Evolutionary conservation across 92 coral and sea anemone species (phyloP).

Genomic region (Phenganax subtilis): DNA sequence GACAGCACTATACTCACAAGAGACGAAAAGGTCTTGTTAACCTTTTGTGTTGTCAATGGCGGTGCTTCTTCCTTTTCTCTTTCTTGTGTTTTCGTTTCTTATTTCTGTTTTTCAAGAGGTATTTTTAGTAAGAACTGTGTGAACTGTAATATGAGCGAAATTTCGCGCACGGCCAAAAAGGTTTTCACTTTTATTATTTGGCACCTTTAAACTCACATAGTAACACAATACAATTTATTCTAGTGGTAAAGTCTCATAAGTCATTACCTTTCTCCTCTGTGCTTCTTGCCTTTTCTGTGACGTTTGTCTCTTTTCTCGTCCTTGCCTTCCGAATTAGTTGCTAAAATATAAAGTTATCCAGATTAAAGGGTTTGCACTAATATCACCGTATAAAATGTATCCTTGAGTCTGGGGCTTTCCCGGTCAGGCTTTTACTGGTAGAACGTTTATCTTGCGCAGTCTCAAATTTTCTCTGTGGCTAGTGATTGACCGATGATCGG

Average conservation of each 20-base stretch:
- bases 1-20: too few relatives aligned
- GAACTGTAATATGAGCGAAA: background rate
- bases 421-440: too few relatives aligned
- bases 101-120: conserved; percentile 39
- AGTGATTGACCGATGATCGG: too few relatives aligned
- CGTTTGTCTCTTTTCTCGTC: background rate
- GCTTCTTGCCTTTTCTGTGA: conserved; percentile 37
- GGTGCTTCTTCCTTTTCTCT: conserved; percentile 47
- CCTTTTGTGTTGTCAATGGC: background rate
- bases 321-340: conserved; percentile 11
- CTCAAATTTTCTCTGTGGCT: too few relatives aligned
- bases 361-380: background rate
- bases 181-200: background rate
- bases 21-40: too few relatives aligned
- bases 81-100: conserved; percentile 51
- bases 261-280: conserved; percentile 41
- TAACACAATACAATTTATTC: background rate
- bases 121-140: background rate
- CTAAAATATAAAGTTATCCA: background rate
- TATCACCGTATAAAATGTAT: background rate
- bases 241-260: background rate
- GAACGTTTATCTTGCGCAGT: too few relatives aligned
- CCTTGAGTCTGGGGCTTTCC: too few relatives aligned
- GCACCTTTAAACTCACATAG: background rate
- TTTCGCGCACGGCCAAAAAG: background rate